These are phyloP conservation scores for Dendroctonus valens DNA, from an alignment of 1,140 invertebrate species.

Conservation along the genomic window DNA sequence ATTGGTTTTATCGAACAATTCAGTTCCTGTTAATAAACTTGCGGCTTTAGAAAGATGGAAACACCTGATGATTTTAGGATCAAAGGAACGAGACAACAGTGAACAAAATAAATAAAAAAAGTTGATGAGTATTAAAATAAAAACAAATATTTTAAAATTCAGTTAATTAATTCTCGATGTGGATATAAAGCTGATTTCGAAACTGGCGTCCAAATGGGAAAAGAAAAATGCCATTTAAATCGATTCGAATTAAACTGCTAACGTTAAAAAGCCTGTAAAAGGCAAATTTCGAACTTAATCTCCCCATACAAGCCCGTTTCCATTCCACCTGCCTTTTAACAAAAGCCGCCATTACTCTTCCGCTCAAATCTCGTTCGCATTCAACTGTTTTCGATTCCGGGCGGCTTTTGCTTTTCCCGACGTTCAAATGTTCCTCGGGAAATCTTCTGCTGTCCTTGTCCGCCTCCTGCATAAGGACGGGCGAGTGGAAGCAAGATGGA, in stretches of 20 bases:
- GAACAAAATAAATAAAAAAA: too few species aligned
- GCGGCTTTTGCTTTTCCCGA: slow-evolving; percentile 27
- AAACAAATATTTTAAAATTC: too few species aligned
- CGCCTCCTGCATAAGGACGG: not conserved
- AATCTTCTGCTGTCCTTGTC: slow-evolving; percentile 8
- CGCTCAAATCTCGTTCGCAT: slow-evolving; percentile 27
- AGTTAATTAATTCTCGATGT: too few species aligned
- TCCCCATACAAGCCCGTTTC: slow-evolving; percentile 29
- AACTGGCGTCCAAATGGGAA: not conserved
- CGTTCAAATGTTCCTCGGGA: slow-evolving; percentile 23
- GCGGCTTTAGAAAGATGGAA: too few species aligned
- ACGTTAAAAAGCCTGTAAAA: slow-evolving; percentile 31
- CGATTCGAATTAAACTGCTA: slow-evolving; percentile 2
- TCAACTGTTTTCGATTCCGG: slow-evolving; percentile 29
- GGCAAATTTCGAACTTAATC: slow-evolving; percentile 30
- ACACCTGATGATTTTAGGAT: too few species aligned
- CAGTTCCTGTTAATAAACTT: too few species aligned
- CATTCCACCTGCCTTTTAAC: slow-evolving; percentile 30
- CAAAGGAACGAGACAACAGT: too few species aligned
- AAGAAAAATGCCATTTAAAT: not conserved
- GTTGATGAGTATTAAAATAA: too few species aligned
- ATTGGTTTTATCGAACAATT: too few species aligned
- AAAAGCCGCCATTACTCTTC: slow-evolving; percentile 29
- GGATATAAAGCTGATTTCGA: too few species aligned
- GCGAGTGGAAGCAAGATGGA: slow-evolving; percentile 26